A percentile compares a stretch with the other conserved stretches of the same genome.
Evolutionary conservation across 2,797 vertebrate species (phyloP).

Genomic region (Antennarius maculatus): DNA sequence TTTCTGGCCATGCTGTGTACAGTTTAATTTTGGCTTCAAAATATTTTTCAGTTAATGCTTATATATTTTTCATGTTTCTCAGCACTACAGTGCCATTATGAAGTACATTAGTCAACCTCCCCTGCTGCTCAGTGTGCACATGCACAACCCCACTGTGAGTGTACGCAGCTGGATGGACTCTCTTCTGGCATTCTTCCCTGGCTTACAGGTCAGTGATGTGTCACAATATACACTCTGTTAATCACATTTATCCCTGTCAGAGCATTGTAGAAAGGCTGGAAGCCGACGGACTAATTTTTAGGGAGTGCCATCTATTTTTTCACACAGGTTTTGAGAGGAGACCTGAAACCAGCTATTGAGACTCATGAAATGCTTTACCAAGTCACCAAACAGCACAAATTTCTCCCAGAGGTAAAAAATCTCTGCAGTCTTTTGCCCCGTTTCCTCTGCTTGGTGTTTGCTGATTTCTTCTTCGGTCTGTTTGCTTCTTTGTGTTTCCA

Average conservation of each 20-base stretch:
- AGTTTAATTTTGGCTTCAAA: neutral
- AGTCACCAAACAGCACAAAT: constrained; percentile 88
- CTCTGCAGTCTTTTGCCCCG: neutral
- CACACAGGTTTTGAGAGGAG: constrained; percentile 84
- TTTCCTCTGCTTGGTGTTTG: too few relatives aligned
- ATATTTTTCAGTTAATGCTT: constrained; percentile 3
- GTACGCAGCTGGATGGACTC: constrained; percentile 89
- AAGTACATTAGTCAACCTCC: constrained; percentile 89
- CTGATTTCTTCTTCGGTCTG: neutral
- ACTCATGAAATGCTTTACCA: constrained; percentile 90
- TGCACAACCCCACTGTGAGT: constrained; percentile 88
- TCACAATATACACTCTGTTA: neutral
- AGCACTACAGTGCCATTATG: constrained; percentile 90
- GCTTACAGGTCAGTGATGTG: constrained; percentile 78
- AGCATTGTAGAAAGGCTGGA: neutral
- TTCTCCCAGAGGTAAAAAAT: constrained; percentile 83
- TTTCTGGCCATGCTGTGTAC: neutral
- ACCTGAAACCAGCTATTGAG: constrained; percentile 87
- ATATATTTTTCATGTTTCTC: constrained; percentile 31
- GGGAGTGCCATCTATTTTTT: constrained; percentile 7
- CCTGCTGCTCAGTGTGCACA: constrained; percentile 86
- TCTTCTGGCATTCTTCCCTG: constrained; percentile 86
- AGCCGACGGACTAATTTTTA: neutral
- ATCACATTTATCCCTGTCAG: constrained; percentile 1
- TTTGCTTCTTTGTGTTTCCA: neutral